A percentile compares a stretch with the other conserved stretches of the same genome.
Evolutionary conservation across 2,797 vertebrate genomes (phyloP).

Genomic region (Tachyglossus aculeatus): DNA sequence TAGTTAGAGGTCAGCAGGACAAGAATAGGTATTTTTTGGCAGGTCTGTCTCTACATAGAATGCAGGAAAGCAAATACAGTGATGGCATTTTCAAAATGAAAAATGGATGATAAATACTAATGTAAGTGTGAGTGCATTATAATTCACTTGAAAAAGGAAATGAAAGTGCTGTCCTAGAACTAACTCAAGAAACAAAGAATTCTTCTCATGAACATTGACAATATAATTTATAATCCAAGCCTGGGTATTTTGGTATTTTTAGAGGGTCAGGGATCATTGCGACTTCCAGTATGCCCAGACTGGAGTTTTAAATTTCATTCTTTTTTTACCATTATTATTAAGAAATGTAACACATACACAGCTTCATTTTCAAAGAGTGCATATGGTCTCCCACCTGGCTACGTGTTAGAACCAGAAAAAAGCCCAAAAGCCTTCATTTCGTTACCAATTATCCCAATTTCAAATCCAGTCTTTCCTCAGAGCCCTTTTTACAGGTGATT

Average conservation of each 20-base stretch:
- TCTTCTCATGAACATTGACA: conserved; percentile 47
- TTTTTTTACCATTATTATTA: too few species aligned
- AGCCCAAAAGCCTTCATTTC: conserved; percentile 38
- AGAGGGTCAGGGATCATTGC: conserved; percentile 33
- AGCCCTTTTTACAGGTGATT: conserved; percentile 72
- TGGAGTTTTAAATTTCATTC: conserved; percentile 52
- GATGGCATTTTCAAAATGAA: conserved; percentile 13
- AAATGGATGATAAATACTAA: conserved; percentile 42
- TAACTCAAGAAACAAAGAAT: conserved; percentile 30
- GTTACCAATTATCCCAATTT: conserved; percentile 64
- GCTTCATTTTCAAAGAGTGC: conserved; percentile 34
- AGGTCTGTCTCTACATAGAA: conserved; percentile 22
- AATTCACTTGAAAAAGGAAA: conserved; percentile 46
- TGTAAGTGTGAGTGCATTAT: conserved; percentile 8
- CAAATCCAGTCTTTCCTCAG: conserved; percentile 55
- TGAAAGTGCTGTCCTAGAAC: conserved; percentile 48
- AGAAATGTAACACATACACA: conserved; percentile 21
- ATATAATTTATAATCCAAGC: conserved; percentile 58
- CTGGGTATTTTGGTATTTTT: conserved; percentile 33
- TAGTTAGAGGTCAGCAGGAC: conserved; percentile 10
- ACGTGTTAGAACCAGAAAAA: conserved; percentile 14
- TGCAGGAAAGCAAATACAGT: conserved; percentile 26
- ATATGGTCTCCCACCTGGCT: conserved; percentile 27
- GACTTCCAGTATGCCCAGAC: conserved; percentile 13
- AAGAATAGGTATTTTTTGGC: conserved; percentile 9